Evolutionary conservation across 2,888 invertebrate species (phyloP).

Genomic region (Dasysyrphus albostriatus): DNA sequence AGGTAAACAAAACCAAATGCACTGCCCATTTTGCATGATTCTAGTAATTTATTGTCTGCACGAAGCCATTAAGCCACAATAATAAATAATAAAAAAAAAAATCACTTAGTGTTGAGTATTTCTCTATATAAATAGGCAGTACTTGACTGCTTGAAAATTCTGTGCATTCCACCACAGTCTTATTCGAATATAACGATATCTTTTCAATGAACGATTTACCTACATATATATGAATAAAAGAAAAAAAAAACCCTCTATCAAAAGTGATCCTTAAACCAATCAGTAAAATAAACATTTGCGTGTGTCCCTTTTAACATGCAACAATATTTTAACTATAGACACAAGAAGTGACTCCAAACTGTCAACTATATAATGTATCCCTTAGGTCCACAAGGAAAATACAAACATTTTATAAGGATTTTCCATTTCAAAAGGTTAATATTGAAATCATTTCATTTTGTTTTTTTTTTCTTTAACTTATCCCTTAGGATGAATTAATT

Average conservation of each 20-base stretch:
- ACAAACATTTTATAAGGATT: constrained; percentile 14
- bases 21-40: constrained; percentile 25
- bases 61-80: constrained; percentile 9
- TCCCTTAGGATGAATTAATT: background rate
- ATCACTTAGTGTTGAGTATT: constrained; percentile 26
- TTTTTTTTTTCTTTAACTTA: background rate
- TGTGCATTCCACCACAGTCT: background rate
- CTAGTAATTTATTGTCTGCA: constrained; percentile 31
- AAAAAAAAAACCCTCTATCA: background rate
- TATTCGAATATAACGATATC: background rate
- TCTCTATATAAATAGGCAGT: constrained; percentile 12
- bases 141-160: constrained; percentile 11
- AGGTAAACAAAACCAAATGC: constrained; percentile 15
- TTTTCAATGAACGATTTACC: background rate
- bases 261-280: background rate
- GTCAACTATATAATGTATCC: background rate
- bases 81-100: background rate
- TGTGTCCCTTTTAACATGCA: constrained; percentile 8
- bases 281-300: background rate
- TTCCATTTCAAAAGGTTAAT: constrained; percentile 3
- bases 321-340: background rate
- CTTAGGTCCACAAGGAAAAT: background rate
- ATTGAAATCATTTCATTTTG: constrained; percentile 10
- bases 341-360: background rate
- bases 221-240: background rate